Evolutionary conservation across 35 echinoderm and acorn worm genomes (phyloP).

Genomic region (Stichopus chloronotus): DNA sequence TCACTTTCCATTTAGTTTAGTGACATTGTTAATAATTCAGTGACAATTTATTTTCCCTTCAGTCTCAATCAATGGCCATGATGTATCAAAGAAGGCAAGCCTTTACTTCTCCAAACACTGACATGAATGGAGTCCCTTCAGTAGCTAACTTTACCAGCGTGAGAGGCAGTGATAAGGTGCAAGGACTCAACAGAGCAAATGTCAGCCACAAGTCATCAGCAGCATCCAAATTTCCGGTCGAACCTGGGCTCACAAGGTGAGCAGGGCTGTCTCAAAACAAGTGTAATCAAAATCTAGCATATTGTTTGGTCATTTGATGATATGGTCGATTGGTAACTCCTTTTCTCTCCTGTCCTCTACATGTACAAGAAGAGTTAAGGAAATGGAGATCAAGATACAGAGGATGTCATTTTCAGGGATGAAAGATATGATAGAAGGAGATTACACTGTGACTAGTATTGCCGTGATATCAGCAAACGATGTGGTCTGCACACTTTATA

Average conservation of each 20-base stretch:
- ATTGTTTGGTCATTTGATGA: too few relatives aligned
- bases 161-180: conserved; percentile 13
- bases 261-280: not conserved
- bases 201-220: not conserved
- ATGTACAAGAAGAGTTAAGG: too few relatives aligned
- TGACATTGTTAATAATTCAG: not conserved
- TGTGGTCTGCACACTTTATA: too few relatives aligned
- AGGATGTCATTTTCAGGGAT: too few relatives aligned
- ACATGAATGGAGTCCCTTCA: not conserved
- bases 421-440: too few relatives aligned
- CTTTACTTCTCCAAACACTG: not conserved
- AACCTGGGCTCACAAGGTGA: not conserved
- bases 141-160: not conserved
- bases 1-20: not conserved
- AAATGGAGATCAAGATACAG: too few relatives aligned
- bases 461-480: too few relatives aligned
- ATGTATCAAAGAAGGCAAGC: not conserved
- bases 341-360: too few relatives aligned
- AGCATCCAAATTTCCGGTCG: not conserved
- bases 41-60: not conserved
- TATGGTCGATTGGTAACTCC: too few relatives aligned
- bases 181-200: not conserved
- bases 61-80: not conserved
- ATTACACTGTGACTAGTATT: too few relatives aligned
- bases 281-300: too few relatives aligned